Base-by-base conservation (phyloP, 2,797 vertebrate species). In the Emydoidea blandingii region DNA sequence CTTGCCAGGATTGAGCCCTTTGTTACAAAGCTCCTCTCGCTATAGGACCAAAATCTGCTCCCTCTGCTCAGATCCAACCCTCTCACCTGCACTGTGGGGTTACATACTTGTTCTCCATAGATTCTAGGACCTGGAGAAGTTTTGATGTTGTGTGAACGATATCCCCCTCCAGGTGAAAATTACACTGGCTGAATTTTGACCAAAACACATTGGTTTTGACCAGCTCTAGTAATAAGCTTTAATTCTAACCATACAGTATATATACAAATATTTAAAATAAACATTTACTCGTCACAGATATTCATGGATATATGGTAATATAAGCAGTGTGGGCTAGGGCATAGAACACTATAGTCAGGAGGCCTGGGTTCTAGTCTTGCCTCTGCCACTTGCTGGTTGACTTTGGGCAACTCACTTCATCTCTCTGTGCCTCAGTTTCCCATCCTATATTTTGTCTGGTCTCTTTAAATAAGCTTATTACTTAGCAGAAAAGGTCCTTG, bases 1-100 rank as follows among this genome's bases (percentile, higher is more conserved):
- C 25, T 56, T 25, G 49, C 76, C 0, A 3, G 37, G 5, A 57
- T 74, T 5, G 31, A 10, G 34, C 0, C 4, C 1, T 72, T 68
- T 72, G 29, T 19, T 80, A 83, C 29, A 27, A 23, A 94, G 72
- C 14, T 9, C 3, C 16, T 78, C 72, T 3, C 5, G 50, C 41
- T 31, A 27, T 23, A 8, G 8, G n/a, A 27, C 49, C 59, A 34
- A 16, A 34, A 31, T 65, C 62, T 3, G 54, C 25, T 34, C 31
- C 52, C 79, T 27, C 49, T 25, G 12, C 11, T 53, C 47, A 79
- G 34, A 15, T 50, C 14, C 34, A 72, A n/a, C 6, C 14, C 18
- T 57, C 72, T 79, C 21, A 8, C 14, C 91, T 79, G 53, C 62
- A 41, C 68, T 56, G 54, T 23, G 37, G 59, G 9, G 90, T 44